Percentiles rank a stretch among this genome's conserved stretches.
Conservation (phyloP, 2,113 vertebrate genomes). For the Sinocyclocheilus anshuiensis region DNA sequence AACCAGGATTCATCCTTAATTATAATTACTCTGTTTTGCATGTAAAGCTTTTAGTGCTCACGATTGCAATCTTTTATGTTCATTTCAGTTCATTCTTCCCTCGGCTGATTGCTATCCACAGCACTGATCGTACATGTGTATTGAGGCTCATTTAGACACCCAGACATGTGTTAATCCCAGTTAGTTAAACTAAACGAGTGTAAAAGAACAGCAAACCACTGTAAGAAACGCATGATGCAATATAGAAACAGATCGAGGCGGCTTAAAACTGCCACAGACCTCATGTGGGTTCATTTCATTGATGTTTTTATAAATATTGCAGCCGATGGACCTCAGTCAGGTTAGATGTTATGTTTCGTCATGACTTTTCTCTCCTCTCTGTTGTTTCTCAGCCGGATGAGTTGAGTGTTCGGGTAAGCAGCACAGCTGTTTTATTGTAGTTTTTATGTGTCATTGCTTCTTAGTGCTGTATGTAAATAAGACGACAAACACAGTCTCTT, state of each 20-base stretch:
- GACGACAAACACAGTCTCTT: not conserved
- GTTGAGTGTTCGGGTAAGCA: constrained; percentile 80
- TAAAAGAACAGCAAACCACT: no score
- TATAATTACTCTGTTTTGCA: constrained; percentile 25
- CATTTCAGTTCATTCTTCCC: not conserved
- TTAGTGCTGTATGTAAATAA: not conserved
- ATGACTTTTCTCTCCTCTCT: constrained; percentile 50
- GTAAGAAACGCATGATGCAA: not conserved
- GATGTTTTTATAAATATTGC: no score
- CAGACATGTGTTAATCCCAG: not conserved
- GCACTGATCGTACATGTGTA: not conserved
- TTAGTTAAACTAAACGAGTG: no score
- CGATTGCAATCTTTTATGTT: not conserved
- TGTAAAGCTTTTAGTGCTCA: constrained; percentile 9
- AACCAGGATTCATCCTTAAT: not conserved
- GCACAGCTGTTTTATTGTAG: not conserved
- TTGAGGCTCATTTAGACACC: not conserved
- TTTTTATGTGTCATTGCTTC: not conserved
- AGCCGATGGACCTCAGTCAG: not conserved
- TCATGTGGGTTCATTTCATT: no score
- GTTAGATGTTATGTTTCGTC: no score
- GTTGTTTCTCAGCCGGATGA: constrained; percentile 76
- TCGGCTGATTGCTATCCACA: not conserved
- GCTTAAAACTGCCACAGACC: no score
- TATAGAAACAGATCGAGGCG: no score